Evolutionary conservation across 2,888 invertebrate species (phyloP).

Genomic region (Zaprionus obscuricornis): DNA sequence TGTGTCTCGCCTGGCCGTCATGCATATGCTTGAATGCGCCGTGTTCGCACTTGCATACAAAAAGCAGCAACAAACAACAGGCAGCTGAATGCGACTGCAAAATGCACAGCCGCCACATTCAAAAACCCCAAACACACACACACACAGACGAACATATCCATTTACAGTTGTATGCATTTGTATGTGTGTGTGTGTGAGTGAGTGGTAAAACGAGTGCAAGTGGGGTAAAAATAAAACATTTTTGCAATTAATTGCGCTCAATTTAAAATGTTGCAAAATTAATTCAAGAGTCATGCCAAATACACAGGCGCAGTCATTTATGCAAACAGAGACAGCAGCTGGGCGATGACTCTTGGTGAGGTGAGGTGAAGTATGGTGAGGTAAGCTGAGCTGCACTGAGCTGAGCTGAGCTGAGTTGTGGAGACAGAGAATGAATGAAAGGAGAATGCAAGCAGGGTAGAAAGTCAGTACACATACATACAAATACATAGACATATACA

Average conservation of each 20-base stretch:
- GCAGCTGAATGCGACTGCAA: slow-evolving; percentile 50
- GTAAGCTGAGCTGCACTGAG: too few relatives aligned
- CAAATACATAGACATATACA: slow-evolving; percentile 12
- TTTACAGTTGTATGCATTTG: slow-evolving; percentile 7
- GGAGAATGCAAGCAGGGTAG: slow-evolving; percentile 1
- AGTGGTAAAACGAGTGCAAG: slow-evolving; percentile 70
- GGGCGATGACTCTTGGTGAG: too few relatives aligned
- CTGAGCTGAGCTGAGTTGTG: too few relatives aligned
- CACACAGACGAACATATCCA: slow-evolving; percentile 5
- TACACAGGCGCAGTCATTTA: slow-evolving; percentile 77
- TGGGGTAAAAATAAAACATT: slow-evolving; percentile 77
- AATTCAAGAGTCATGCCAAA: slow-evolving; percentile 81
- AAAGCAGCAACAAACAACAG: slow-evolving; percentile 31
- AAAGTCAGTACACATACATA: too few relatives aligned
- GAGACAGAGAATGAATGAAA: slow-evolving; percentile 4
- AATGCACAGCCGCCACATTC: slow-evolving; percentile 66
- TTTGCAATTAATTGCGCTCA: slow-evolving; percentile 82
- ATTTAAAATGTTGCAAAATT: slow-evolving; percentile 83
- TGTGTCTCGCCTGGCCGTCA: slow-evolving; percentile 36
- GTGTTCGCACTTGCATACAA: slow-evolving; percentile 76
- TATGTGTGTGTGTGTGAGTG: slow-evolving; percentile 28
- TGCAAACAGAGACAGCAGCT: slow-evolving; percentile 55
- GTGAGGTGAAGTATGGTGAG: too few relatives aligned
- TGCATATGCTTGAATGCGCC: slow-evolving; percentile 78
- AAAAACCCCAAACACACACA: slow-evolving; percentile 51